Conservation (phyloP, 2,797 vertebrate genomes). For the Pitangus sulphuratus region DNA sequence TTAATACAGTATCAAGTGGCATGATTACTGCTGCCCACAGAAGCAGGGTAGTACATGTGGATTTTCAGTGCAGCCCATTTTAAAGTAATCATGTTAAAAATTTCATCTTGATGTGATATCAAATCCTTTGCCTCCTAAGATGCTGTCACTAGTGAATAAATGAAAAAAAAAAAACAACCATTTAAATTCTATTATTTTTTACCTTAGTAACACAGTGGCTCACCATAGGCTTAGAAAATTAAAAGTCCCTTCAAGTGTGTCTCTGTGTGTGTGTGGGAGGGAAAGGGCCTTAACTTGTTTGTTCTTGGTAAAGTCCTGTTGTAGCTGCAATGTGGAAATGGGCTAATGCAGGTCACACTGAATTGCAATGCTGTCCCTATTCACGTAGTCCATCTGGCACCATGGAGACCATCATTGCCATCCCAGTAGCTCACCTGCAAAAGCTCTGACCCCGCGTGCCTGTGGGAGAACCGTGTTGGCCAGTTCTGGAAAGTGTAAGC, state of each 20-base stretch:
- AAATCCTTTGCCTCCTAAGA: not conserved
- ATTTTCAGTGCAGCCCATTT: not conserved
- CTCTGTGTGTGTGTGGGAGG: not conserved
- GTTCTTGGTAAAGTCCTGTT: not conserved
- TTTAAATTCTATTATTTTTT: not conserved
- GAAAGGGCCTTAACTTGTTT: not conserved
- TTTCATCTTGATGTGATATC: not conserved
- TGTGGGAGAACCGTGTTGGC: rapidly evolving
- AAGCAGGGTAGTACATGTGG: not conserved
- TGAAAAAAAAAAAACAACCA: not conserved
- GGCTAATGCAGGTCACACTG: not conserved
- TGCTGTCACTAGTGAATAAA: not conserved
- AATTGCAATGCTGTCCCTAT: not conserved
- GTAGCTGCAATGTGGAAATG: not conserved
- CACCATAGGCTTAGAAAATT: not conserved
- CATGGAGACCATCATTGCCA: rapidly evolving
- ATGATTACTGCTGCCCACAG: not conserved
- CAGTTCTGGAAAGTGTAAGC: not conserved
- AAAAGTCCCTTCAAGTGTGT: not conserved
- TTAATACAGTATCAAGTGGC: not conserved
- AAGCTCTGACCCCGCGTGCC: not conserved
- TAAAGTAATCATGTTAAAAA: not conserved
- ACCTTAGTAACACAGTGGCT: not conserved
- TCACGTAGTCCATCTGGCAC: too few species aligned
- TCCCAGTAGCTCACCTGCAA: not conserved